Percentiles rank a stretch among this genome's conserved stretches.
Evolutionary conservation across 2,888 invertebrate genomes (phyloP).

Genomic region (Cephus pulcher): DNA sequence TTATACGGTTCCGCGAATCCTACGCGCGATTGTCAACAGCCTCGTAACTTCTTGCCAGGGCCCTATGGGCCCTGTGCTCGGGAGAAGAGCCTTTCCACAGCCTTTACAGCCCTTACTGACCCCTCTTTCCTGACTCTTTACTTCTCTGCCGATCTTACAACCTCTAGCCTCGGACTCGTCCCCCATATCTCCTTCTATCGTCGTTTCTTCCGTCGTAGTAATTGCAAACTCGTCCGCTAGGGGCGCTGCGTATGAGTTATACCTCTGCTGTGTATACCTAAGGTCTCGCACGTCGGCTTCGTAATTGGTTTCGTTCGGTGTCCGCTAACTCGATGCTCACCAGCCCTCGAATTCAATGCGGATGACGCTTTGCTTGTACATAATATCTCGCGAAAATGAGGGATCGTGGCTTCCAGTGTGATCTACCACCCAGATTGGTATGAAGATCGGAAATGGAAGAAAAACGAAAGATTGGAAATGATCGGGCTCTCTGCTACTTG

Average conservation of each 20-base stretch:
- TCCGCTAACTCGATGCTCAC: not conserved
- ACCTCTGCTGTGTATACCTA: conserved; percentile 21
- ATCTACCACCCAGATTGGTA: not conserved
- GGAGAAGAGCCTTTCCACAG: not conserved
- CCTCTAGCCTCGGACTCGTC: not conserved
- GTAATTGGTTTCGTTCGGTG: not conserved
- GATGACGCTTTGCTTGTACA: not conserved
- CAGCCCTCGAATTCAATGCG: not conserved
- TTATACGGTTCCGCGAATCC: conserved; percentile 55
- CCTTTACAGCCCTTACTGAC: conserved; percentile 3
- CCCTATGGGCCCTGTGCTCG: not conserved
- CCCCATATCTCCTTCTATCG: conserved; percentile 32
- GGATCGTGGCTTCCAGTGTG: not conserved
- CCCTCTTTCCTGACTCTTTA: not conserved
- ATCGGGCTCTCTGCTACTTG: not conserved
- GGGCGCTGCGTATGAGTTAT: conserved; percentile 38
- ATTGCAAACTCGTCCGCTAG: conserved; percentile 42
- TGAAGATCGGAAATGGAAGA: not conserved
- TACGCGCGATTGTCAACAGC: conserved; percentile 50
- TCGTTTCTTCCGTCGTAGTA: conserved; percentile 57
- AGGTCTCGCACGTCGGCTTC: conserved; percentile 39
- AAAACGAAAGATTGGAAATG: not conserved
- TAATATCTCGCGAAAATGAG: not conserved
- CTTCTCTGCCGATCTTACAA: not conserved
- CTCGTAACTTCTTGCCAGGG: conserved; percentile 39